Percentiles rank a stretch among this genome's conserved stretches.
phyloP scores from a whole-genome alignment of 2,888 invertebrate species.

The Pachymerium ferrugineum region DNA sequence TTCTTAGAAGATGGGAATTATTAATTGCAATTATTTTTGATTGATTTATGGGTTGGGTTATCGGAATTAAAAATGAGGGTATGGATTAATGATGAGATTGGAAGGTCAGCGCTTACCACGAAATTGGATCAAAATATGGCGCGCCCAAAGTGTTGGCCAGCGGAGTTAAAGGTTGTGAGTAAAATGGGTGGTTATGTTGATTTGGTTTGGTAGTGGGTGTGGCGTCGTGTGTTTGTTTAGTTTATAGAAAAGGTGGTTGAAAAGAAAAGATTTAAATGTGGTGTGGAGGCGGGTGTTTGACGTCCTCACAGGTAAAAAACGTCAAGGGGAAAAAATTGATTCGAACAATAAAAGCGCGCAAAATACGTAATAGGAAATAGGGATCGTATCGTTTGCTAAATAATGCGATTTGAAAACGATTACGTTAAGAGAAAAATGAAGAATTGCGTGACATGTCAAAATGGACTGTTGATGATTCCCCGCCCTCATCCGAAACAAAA shows the following conservation, averaged over 20 bases:
- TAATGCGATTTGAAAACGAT: too few relatives aligned
- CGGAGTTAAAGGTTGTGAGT: background rate
- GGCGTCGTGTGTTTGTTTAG: constrained; percentile 17
- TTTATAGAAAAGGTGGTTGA: constrained; percentile 20
- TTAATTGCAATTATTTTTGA: constrained; percentile 19
- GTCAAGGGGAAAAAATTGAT: background rate
- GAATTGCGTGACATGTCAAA: constrained; percentile 2
- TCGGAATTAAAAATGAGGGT: too few relatives aligned
- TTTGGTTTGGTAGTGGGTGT: constrained; percentile 1
- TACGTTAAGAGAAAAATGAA: background rate
- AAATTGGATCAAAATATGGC: background rate
- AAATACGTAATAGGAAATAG: too few relatives aligned
- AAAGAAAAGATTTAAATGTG: constrained; percentile 6
- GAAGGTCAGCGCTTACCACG: background rate
- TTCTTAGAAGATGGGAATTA: background rate
- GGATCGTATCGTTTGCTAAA: too few relatives aligned
- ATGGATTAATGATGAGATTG: too few relatives aligned
- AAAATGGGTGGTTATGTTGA: background rate
- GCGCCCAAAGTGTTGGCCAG: constrained; percentile 5
- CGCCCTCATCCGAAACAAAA: background rate
- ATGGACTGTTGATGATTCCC: background rate
- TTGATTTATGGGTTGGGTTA: constrained; percentile 21
- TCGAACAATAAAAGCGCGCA: too few relatives aligned
- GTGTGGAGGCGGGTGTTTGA: background rate
- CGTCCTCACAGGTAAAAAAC: background rate